These are phyloP conservation scores for Calephelis nemesis DNA, from an alignment of 1,140 invertebrate species.

Conservation along the genomic window DNA sequence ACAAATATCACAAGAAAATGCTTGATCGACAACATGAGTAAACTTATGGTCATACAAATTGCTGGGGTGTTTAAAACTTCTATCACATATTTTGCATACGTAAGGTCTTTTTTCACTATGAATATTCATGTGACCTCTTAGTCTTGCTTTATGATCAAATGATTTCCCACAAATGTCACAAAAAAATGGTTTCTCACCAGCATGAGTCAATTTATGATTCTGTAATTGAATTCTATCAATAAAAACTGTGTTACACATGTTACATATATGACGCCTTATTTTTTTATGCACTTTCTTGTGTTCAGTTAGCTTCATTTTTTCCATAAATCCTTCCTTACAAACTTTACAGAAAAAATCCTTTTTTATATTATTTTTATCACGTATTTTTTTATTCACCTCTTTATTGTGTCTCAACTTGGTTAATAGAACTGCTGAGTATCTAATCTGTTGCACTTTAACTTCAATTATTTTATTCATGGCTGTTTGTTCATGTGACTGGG, in stretches of 20 bases:
- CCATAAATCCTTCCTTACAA: conserved; percentile 15
- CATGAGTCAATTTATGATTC: conserved; percentile 9
- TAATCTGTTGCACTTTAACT: background rate
- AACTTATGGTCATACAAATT: conserved; percentile 13
- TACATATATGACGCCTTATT: conserved; percentile 5
- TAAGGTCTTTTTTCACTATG: conserved; percentile 1
- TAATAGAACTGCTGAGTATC: background rate
- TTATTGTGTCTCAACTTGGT: background rate
- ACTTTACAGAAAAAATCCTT: conserved; percentile 7
- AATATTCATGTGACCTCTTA: conserved; percentile 5
- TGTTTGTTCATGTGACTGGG: too few species aligned
- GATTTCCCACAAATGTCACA: conserved; percentile 14
- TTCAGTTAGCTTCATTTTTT: background rate
- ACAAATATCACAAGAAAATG: conserved; percentile 14
- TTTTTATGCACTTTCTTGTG: conserved; percentile 8
- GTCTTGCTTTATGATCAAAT: background rate
- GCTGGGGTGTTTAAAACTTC: background rate
- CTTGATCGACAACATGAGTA: conserved; percentile 7
- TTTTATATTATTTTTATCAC: conserved; percentile 22
- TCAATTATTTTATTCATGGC: background rate
- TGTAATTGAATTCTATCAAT: background rate
- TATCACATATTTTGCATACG: conserved; percentile 16
- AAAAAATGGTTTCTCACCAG: conserved; percentile 13
- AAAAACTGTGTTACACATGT: conserved; percentile 15
- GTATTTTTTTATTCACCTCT: conserved; percentile 2